Conservation (phyloP, 2,113 vertebrate genomes). For the cattle (Bos taurus) region DNA sequence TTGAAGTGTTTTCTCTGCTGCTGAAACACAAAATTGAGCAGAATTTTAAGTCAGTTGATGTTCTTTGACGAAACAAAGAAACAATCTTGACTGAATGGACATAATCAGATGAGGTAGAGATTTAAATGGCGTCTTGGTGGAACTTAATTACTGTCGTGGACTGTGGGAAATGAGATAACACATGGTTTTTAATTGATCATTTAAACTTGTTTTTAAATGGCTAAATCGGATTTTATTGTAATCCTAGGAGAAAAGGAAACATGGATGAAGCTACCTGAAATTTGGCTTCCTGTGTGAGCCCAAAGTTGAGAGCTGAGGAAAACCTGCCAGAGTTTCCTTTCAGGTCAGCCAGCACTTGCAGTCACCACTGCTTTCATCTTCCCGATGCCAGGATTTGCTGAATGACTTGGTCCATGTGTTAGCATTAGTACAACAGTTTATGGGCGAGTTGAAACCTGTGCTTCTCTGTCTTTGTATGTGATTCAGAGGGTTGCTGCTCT, state of each 20-base stretch:
- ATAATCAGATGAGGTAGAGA: not conserved
- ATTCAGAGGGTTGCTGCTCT: not conserved
- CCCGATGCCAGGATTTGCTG: not conserved
- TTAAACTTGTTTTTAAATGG: not conserved
- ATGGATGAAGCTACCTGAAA: constrained; percentile 31
- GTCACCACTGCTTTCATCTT: not conserved
- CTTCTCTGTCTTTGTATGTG: rapidly evolving
- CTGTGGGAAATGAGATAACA: not conserved
- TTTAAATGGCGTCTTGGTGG: not conserved
- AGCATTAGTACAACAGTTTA: not conserved
- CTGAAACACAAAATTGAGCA: not conserved
- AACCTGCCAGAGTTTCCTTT: not conserved
- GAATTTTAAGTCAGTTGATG: not conserved
- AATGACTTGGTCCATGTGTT: not conserved
- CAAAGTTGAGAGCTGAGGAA: not conserved
- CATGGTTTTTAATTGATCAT: not conserved
- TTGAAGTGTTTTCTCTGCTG: not conserved
- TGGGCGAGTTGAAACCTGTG: not conserved
- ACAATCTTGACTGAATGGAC: not conserved
- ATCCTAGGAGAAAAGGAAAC: constrained; percentile 50
- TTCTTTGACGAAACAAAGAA: not conserved
- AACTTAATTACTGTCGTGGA: not conserved
- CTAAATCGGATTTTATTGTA: constrained; percentile 31
- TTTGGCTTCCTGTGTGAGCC: not conserved
- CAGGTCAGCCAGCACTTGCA: not conserved